phyloP scores from a whole-genome alignment of 1,140 invertebrate genomes.

The Magallana ariakensis region DNA sequence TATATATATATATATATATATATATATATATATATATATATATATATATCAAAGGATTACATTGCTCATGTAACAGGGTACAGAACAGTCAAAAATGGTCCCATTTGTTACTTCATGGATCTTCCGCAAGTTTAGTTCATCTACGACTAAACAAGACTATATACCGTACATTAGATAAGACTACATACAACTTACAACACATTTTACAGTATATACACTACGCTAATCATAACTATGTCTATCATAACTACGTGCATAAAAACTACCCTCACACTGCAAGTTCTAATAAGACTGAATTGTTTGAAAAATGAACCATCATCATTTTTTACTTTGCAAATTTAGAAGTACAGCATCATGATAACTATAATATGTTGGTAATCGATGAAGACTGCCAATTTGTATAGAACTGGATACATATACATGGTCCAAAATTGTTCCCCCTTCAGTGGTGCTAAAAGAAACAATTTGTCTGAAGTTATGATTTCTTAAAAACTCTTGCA shows the following conservation, averaged over 20 bases:
- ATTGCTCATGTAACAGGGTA: too few species aligned
- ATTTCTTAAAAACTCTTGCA: neutral
- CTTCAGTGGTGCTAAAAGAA: neutral
- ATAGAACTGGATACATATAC: neutral
- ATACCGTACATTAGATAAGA: too few species aligned
- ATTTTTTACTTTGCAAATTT: neutral
- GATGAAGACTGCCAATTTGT: neutral
- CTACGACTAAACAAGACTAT: too few species aligned
- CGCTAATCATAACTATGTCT: neutral
- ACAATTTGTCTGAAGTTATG: neutral
- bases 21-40: too few species aligned
- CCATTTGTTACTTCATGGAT: too few species aligned
- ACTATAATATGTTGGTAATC: slow-evolving; percentile 1
- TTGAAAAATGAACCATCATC: neutral
- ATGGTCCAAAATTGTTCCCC: neutral
- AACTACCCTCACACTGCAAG: neutral
- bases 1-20: too few species aligned
- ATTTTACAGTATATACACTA: too few species aligned
- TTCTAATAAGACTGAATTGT: neutral
- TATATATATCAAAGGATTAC: too few species aligned
- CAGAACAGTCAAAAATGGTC: neutral
- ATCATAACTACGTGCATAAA: neutral
- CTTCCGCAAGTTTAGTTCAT: too few species aligned
- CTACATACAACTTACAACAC: too few species aligned
- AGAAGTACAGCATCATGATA: neutral